Evolutionary conservation across 2,888 invertebrate genomes (phyloP).

Genomic region (Anthoptus insignis): DNA sequence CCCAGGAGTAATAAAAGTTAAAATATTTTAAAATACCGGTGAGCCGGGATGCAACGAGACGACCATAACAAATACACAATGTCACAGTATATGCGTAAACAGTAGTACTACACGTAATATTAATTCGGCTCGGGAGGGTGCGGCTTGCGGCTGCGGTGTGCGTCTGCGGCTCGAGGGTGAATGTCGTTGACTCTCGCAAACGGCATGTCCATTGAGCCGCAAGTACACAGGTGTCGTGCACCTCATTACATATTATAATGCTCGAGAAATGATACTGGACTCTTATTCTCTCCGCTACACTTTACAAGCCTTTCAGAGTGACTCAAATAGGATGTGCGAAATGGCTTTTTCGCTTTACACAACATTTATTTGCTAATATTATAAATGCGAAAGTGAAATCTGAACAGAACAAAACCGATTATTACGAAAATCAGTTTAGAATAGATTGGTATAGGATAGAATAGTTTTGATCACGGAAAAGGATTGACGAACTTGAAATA

Average conservation of each 20-base stretch:
- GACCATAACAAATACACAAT: too few relatives aligned
- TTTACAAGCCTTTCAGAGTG: neutral
- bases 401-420: too few relatives aligned
- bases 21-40: too few relatives aligned
- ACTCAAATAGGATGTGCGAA: neutral
- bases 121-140: neutral
- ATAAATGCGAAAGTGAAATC: too few relatives aligned
- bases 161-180: constrained; percentile 6
- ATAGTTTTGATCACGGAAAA: too few relatives aligned
- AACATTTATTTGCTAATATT: too few relatives aligned
- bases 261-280: neutral
- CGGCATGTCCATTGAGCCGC: constrained; percentile 29
- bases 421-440: too few relatives aligned
- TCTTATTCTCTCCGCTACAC: neutral
- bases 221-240: neutral
- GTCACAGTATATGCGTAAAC: too few relatives aligned
- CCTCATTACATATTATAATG: constrained; percentile 6
- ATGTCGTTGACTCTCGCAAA: constrained; percentile 30
- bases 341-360: neutral
- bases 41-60: too few relatives aligned
- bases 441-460: too few relatives aligned
- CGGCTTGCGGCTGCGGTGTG: neutral
- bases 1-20: too few relatives aligned
- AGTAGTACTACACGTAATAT: constrained; percentile 2
- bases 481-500: too few relatives aligned